These are phyloP conservation scores for Dioctria linearis DNA, from an alignment of 2,888 invertebrate species.

Conservation along the genomic window DNA sequence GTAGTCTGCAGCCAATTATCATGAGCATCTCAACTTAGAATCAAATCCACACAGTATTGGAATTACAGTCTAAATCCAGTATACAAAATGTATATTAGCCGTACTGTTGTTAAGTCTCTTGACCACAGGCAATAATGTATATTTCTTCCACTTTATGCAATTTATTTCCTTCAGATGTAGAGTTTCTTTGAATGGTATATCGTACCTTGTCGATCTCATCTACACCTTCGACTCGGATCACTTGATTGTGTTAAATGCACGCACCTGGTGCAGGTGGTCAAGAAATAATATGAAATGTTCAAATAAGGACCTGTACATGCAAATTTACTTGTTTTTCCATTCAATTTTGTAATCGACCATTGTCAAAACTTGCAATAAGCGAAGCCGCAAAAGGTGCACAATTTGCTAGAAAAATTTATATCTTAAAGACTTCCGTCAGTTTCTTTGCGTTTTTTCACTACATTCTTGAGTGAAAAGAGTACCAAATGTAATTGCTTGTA, in stretches of 20 bases:
- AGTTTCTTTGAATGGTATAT: conserved; percentile 7
- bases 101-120: conserved; percentile 7
- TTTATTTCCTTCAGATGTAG: not conserved
- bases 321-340: conserved; percentile 53
- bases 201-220: conserved; percentile 28
- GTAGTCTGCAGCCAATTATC: conserved; percentile 25
- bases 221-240: conserved; percentile 31
- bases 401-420: too few species aligned
- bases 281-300: conserved; percentile 54
- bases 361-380: conserved; percentile 37
- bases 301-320: conserved; percentile 56
- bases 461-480: too few species aligned
- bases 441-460: too few species aligned
- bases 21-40: not conserved
- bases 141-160: not conserved
- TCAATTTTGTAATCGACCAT: conserved; percentile 35
- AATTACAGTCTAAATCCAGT: not conserved
- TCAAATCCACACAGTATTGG: too few species aligned
- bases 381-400: conserved; percentile 14
- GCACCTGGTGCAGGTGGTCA: conserved; percentile 58
- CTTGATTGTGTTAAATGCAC: conserved; percentile 46
- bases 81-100: not conserved
- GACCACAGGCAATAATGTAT: conserved; percentile 18
- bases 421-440: too few species aligned
- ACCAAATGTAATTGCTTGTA: too few species aligned